Percentiles rank a stretch among this genome's conserved stretches.
Conservation (phyloP, 2,888 invertebrate species). For the Glyphotaelius pellucidus region DNA sequence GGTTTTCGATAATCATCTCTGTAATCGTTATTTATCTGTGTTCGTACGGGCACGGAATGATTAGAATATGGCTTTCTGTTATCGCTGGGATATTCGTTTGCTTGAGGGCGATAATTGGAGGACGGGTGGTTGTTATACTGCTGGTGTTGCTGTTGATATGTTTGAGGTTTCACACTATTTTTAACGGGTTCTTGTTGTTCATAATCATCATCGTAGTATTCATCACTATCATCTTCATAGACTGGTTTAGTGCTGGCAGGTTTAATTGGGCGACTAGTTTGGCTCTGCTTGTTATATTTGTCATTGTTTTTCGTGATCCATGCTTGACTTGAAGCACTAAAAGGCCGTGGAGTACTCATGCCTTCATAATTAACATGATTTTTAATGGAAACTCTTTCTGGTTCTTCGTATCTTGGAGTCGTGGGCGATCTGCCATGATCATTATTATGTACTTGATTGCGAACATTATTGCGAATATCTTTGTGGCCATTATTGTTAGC, state of each 20-base stretch:
- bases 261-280: slow-evolving; percentile 50
- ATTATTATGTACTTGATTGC: neutral
- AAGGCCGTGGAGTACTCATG: slow-evolving; percentile 75
- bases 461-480: neutral
- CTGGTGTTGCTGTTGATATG: slow-evolving; percentile 65
- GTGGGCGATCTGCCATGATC: slow-evolving; percentile 30
- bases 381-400: slow-evolving; percentile 57
- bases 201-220: slow-evolving; percentile 65
- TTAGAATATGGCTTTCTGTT: slow-evolving; percentile 31
- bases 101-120: slow-evolving; percentile 42
- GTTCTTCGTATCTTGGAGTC: slow-evolving; percentile 45
- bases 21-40: slow-evolving; percentile 46
- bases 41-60: slow-evolving; percentile 10
- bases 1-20: slow-evolving; percentile 60
- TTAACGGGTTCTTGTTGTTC: slow-evolving; percentile 52
- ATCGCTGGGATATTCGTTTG: slow-evolving; percentile 28
- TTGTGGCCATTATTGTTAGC: neutral
- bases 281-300: slow-evolving; percentile 35
- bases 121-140: slow-evolving; percentile 2
- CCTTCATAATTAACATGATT: slow-evolving; percentile 70
- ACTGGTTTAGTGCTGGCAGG: slow-evolving; percentile 51
- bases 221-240: slow-evolving; percentile 62
- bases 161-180: slow-evolving; percentile 69
- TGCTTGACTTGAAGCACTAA: slow-evolving; percentile 70
- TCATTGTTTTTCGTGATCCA: slow-evolving; percentile 66